Evolutionary conservation across 1,140 invertebrate species (phyloP), one percentile per base, ranked within the genome.

Genomic region (Cepaea nemoralis): DNA sequence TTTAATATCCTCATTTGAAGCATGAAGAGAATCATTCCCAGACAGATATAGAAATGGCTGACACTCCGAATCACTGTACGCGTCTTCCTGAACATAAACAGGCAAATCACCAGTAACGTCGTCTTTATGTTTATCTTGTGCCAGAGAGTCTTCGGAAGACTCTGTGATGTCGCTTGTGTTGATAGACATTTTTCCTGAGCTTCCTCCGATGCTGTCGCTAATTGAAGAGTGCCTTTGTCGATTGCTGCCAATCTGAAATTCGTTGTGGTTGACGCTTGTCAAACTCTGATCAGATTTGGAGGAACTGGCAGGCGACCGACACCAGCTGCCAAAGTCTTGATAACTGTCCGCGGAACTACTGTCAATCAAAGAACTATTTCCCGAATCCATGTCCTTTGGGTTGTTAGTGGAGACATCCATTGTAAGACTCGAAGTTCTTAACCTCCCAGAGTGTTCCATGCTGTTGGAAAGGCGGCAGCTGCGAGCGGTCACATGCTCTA

Each of bases 321-420:
- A 24, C 40, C 69, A 35, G 12, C 50, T 42, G 55, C 75, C 24
- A 16, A 59, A 39, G 0, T 66, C 59, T 16, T 55, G 50, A 27
- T 37, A 77, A 42, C 75, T 66, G 75, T 66, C 48, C 14, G 55
- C n/a, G 0, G 50, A 63, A 24, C 75, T 63, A 55, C 75, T 66
- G 75, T 77, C 75, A n/a, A 77, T 59, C 31, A 59, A 42, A 19
- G 75, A 77, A 35, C 75, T 77, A 55, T 77, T 77, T 40, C 75
- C 75, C 14, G 75, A 77, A 45, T 77, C 75, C 2, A 63, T 3
- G 39, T 42, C 75, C 22, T 59, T 66, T 1, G 27, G 35, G 14
- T 42, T 2, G n/a, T 77, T 50, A 39, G 33, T 63, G 6, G 75
- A 77, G 0, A 24, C 75, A n/a, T 77, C 75, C 45, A 48, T 63